Evolutionary conservation across 2,113 vertebrate genomes (phyloP), one percentile per base, ranked within the genome.

Genomic region (human): DNA sequence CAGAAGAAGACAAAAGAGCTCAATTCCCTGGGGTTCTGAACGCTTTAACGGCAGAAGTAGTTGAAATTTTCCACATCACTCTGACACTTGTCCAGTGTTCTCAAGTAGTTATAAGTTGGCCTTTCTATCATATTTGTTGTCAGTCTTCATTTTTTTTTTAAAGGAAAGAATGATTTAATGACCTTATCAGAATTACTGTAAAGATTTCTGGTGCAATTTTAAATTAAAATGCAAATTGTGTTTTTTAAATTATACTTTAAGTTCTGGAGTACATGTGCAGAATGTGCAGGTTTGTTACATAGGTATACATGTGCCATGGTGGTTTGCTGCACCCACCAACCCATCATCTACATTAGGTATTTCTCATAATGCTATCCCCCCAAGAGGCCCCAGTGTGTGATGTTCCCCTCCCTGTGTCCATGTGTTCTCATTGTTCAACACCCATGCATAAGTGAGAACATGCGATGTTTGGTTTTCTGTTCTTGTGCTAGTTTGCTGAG

Each of bases 151-250:
- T 83, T 87, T 27, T 61, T 61, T 61, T 89, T 92, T 94, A 80
- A 83, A 92, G 30, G 78, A 92, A 90, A 78, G 73, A 66, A 57
- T 86, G 22, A 72, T 94, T 93, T 87, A 80, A 48, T 90, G 32
- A 22, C 22, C 81, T 96, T 83, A 52, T 81, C 22, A 76, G 84
- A 55, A 96, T 86, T 68, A 96, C 48, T 93, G 66, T 95, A 76
- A 89, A 95, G 81, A 82, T 89, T 48, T 94, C 35, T 38, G 17
- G 12, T 84, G 11, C 30, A 59, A 61, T 40, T 83, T 89, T 82
- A 84, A 87, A 90, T 8, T 40, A 84, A 59, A 90, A 81, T 93
- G 23, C 43, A 97, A 57, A 20, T 38, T 75, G 48, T 78, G 11
- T 93, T 89, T 93, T 61, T 61, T 20, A 55, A 55, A 55, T 55